Percentiles rank a stretch among this genome's conserved stretches.
phyloP scores from a whole-genome alignment of 2,888 invertebrate species.

The Bhutanitis thaidina region DNA sequence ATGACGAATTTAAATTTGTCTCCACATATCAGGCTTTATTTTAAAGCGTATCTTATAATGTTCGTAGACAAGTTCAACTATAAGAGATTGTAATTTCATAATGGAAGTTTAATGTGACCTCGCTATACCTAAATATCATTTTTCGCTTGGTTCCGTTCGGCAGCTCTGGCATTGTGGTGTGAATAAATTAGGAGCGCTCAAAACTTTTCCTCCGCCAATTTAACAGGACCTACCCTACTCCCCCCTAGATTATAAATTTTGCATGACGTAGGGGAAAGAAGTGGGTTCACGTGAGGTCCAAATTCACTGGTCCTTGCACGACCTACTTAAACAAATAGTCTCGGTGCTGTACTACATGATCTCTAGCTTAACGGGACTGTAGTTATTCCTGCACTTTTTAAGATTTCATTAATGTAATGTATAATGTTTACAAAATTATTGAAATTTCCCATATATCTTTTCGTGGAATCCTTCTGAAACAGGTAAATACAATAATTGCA shows the following conservation, averaged over 20 bases:
- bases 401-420: no score
- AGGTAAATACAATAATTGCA: no score
- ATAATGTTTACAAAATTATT: no score
- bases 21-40: no score
- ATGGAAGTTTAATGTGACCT: constrained; percentile 15
- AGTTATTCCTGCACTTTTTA: neutral
- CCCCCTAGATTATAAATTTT: constrained; percentile 33
- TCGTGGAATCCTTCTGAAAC: no score
- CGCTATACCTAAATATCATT: constrained; percentile 15
- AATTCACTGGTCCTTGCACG: constrained; percentile 44
- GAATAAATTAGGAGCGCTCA: constrained; percentile 70
- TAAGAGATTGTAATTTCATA: no score
- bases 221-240: constrained; percentile 39
- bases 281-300: constrained; percentile 45
- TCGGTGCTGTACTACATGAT: constrained; percentile 64
- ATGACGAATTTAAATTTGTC: no score
- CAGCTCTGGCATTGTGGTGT: constrained; percentile 59
- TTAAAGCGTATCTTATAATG: no score
- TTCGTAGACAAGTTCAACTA: no score
- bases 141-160: constrained; percentile 25
- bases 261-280: constrained; percentile 35
- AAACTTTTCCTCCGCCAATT: constrained; percentile 48
- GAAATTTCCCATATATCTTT: no score
- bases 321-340: constrained; percentile 64
- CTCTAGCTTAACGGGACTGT: constrained; percentile 27